Base-by-base conservation (phyloP, 2,888 invertebrate species). In the Exocentrus adspersus region DNA sequence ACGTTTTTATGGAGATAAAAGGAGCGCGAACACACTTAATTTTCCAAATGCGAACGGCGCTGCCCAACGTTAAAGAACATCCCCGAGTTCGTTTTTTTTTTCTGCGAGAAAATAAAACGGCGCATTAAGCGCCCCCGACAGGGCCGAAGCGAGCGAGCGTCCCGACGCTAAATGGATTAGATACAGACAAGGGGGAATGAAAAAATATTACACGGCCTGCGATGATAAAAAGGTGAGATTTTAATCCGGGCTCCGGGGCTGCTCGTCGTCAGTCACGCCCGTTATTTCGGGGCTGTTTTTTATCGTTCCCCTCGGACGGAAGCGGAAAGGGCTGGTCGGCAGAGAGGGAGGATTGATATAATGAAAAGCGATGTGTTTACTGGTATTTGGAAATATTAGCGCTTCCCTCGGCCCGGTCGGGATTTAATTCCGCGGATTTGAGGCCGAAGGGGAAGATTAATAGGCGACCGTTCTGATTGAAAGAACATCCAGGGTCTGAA, bases 191-290 rank as follows among this genome's bases (percentile, higher is more conserved):
- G 78, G 77, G n/a, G 75, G 78, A 78, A 79, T 76, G 79, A 75
- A 79, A 79, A 80, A 80, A 80, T 80, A 80, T 80, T 79, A 78
- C 79, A 75, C 78, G 75, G 77, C 77, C 75, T 70, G 72, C 52
- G 60, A 62, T 68, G 70, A 62, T 70, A 70, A 70, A 67, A 65
- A 61, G 66, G 66, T 64, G 66, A 66, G 64, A 66, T 69, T 66
- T 65, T 66, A 64, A 64, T 68, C 62, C 65, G 48, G 42, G 41
- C 54, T 45, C 52, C 32, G 20, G 42, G 51, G 28, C 19, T 32
- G 37, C 59, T 32, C 64, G 58, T 52, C 61, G 59, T 65, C 62
- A 65, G 65, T 65, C 62, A 65, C 60, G n/a, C 45, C 60, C 14
- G 60, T 54, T 62, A 62, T 43, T 62, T n/a, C n/a, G 58, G 65